Evolutionary conservation across 2,113 vertebrate species (phyloP).

Genomic region (Zapornia atra): DNA sequence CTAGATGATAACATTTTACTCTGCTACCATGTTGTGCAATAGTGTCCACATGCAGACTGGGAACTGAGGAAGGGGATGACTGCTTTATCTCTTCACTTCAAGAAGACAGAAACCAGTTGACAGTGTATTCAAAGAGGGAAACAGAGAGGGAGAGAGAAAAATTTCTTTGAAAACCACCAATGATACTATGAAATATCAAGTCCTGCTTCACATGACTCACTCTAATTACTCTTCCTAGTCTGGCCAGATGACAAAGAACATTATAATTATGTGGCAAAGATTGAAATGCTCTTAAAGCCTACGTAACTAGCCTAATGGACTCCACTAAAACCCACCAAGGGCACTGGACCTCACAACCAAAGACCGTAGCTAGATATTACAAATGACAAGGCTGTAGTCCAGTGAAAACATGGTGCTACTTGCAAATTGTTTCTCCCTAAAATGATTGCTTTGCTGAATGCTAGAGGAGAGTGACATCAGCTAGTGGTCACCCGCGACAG

Average conservation of each 20-base stretch:
- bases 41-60: not conserved
- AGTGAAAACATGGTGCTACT: not conserved
- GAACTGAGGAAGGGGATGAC: not conserved
- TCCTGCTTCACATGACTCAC: slow-evolving; percentile 56
- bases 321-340: slow-evolving; percentile 52
- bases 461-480: not conserved
- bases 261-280: slow-evolving; percentile 27
- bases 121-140: not conserved
- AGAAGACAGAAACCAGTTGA: slow-evolving; percentile 8
- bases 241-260: slow-evolving; percentile 47
- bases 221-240: not conserved
- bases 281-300: not conserved
- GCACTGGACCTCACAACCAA: slow-evolving; percentile 8
- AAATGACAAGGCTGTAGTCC: not conserved
- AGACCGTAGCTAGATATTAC: slow-evolving; percentile 10
- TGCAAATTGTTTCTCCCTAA: slow-evolving; percentile 7
- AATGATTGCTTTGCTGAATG: slow-evolving; percentile 15
- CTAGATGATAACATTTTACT: not conserved
- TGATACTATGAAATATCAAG: slow-evolving; percentile 6
- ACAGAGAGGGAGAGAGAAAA: not conserved
- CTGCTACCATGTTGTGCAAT: not conserved
- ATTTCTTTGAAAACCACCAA: slow-evolving; percentile 37
- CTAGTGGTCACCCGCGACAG: not conserved
- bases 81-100: not conserved
- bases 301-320: not conserved